Base-by-base conservation (phyloP, 2,797 vertebrate genomes). In the Hydrophis major region DNA sequence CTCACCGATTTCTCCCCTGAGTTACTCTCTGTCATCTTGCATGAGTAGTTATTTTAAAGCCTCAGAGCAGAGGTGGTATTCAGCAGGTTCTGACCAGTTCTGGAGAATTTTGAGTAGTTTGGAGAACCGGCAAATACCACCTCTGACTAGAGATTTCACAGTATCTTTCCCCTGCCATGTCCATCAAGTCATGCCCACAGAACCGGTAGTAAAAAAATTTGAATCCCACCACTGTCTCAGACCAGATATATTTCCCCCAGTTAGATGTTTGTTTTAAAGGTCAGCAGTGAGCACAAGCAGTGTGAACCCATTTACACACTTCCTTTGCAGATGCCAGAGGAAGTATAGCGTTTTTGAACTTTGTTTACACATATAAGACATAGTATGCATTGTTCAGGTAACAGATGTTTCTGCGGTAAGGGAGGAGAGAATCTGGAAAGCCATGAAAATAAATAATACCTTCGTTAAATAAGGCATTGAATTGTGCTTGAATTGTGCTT, bases 1-100 rank as follows among this genome's bases (percentile, higher is more conserved):
- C 96, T 94, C 94, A 32, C 20, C 92, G 74, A 94, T 95, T 96
- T 94, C 1, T 96, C 3, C 57, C 27, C 63, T 25, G 94, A 93
- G 91, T 37, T 25, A 92, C 93, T 87, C 74, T 89, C 8, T 90
- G 25, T 74, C 57, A 50, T 83, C 57, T 89, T 90, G 61, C 0
- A 0, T 25, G 66, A 16, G 63, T 60, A 89, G 57, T 74, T 93
- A 27, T 87, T 56, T 20, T 78, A 86, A 83, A 90, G 78, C 86
- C 53, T 69, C 69, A 91, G 32, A 92, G 63, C 8, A 53, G 8
- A 53, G 50, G 50, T 53, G 50, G 50, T 53, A 53, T 53, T 53
- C 50, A 53, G 50, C 50, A 53, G 8, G 8, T 53, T 53, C 50
- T 53, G 50, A 53, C 50, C 50, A 53, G 50, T 53, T 53, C 50